phyloP scores from a whole-genome alignment of 2,113 vertebrate genomes.

The Caretta caretta region DNA sequence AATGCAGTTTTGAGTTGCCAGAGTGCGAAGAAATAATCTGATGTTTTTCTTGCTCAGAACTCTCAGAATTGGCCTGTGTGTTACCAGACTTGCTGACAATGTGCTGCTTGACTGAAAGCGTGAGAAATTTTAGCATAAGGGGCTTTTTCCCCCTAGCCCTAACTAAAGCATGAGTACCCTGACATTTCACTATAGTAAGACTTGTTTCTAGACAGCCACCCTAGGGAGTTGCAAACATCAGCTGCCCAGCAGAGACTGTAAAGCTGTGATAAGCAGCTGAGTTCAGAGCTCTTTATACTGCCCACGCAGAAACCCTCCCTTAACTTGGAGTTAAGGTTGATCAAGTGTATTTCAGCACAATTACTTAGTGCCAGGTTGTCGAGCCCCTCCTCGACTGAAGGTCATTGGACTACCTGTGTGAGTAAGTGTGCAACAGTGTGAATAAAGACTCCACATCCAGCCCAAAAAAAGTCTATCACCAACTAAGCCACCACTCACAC shows the following conservation, averaged over 20 bases:
- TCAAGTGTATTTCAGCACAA: background rate
- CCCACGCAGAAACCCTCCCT: background rate
- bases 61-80: background rate
- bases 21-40: background rate
- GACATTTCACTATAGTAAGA: background rate
- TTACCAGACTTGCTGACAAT: background rate
- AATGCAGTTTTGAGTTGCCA: background rate
- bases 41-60: background rate
- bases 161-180: background rate
- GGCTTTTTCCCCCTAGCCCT: background rate
- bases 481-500: background rate
- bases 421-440: background rate
- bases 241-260: background rate
- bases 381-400: background rate
- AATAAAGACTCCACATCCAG: background rate
- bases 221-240: background rate
- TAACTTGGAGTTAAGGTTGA: background rate
- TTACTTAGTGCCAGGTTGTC: background rate
- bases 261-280: background rate
- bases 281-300: background rate
- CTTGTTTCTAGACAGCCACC: background rate
- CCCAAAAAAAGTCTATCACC: background rate
- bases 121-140: background rate
- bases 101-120: background rate
- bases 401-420: background rate